These are phyloP conservation scores for Liodrosophila aerea DNA, from an alignment of 2,888 invertebrate species.

Conservation along the genomic window DNA sequence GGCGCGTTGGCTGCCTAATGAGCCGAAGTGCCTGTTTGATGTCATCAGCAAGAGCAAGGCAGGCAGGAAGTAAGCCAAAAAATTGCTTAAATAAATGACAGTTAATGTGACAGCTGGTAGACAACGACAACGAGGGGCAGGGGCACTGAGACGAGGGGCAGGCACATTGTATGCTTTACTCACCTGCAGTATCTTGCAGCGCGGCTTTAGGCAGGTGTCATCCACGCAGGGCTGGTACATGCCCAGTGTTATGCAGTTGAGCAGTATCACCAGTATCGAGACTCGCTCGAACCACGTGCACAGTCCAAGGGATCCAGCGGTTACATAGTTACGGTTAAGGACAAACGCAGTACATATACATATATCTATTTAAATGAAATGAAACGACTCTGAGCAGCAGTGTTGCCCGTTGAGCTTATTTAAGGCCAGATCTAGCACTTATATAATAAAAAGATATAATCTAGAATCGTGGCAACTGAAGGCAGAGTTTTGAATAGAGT, in stretches of 20 bases:
- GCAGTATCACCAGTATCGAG: slow-evolving; percentile 98
- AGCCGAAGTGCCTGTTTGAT: slow-evolving; percentile 74
- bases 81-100: slow-evolving; percentile 75
- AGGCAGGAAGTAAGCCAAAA: slow-evolving; percentile 73
- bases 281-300: slow-evolving; percentile 98
- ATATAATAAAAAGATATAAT: too few species aligned
- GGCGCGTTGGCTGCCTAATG: slow-evolving; percentile 62
- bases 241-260: slow-evolving; percentile 99
- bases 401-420: slow-evolving; percentile 17
- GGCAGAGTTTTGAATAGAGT: too few species aligned
- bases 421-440: too few species aligned
- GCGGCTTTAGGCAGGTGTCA: slow-evolving; percentile 93
- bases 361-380: background rate
- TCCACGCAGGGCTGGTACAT: slow-evolving; percentile 99
- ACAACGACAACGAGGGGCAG: slow-evolving; percentile 19
- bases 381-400: slow-evolving; percentile 2
- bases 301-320: slow-evolving; percentile 10
- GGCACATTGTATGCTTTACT: slow-evolving; percentile 13
- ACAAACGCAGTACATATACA: slow-evolving; percentile 2
- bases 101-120: slow-evolving; percentile 67
- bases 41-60: slow-evolving; percentile 60
- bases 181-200: slow-evolving; percentile 96
- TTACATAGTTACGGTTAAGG: slow-evolving; percentile 33
- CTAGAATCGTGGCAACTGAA: too few species aligned
- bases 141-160: background rate